These are phyloP conservation scores for Acanthornis magna DNA, from an alignment of 2,797 vertebrate genomes.

Conservation along the genomic window DNA sequence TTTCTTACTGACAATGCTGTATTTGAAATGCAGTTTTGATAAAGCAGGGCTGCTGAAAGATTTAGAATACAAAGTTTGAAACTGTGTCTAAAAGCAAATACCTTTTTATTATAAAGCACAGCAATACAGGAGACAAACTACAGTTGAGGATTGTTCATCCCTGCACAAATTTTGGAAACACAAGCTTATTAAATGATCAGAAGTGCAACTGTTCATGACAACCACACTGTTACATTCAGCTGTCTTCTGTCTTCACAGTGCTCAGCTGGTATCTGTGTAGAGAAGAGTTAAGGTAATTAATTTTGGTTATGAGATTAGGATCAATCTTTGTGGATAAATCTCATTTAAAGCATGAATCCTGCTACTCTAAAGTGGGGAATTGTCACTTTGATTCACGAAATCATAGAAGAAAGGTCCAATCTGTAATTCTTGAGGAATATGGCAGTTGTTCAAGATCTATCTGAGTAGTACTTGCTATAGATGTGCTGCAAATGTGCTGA, in stretches of 20 bases:
- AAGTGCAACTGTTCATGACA: not conserved
- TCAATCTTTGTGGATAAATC: not conserved
- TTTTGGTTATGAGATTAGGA: not conserved
- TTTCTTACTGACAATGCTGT: not conserved
- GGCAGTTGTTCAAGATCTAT: not conserved
- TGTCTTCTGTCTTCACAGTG: not conserved
- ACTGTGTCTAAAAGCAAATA: not conserved
- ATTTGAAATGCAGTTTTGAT: not conserved
- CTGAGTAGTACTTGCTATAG: not conserved
- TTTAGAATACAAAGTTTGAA: not conserved
- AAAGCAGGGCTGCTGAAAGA: not conserved
- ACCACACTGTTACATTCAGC: not conserved
- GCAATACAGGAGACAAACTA: not conserved
- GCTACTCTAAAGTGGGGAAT: not conserved
- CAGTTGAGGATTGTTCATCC: not conserved
- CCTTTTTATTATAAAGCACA: slow-evolving; percentile 41
- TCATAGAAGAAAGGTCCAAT: not conserved
- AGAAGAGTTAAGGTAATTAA: not conserved
- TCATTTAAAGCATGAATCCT: not conserved
- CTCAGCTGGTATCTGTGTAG: slow-evolving; percentile 59
- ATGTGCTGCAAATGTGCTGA: not conserved
- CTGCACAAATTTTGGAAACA: not conserved
- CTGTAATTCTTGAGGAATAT: not conserved
- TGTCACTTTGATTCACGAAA: not conserved
- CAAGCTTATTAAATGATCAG: not conserved